Base-by-base conservation (phyloP, 1,140 invertebrate genomes). In the Solenopsis fugax region DNA sequence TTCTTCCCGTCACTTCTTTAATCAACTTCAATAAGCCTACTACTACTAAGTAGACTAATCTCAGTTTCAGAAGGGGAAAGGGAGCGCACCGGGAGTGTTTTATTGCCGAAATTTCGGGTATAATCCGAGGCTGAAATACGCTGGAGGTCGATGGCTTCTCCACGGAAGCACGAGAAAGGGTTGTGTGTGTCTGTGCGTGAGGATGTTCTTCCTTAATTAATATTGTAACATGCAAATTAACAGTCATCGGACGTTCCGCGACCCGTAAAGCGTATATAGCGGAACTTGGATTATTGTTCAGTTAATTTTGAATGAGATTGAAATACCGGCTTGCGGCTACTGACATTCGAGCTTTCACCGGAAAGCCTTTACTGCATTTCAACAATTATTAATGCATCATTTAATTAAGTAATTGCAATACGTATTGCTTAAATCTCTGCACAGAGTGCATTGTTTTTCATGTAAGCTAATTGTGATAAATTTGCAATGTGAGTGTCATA, bases 21-120 rank as follows among this genome's bases (percentile, higher is more conserved):
- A 90, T 89, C 90, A 87, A 87, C 75, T 91, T 91, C 87, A 88
- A 92, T 92, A 92, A 92, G 90, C 78, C 67, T 87, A 87, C 87
- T 88, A 54, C 72, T 41, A 41, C 54, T 81, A 88, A 90, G 60
- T 77, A 82, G 80, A 86, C 89, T 92, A 91, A 92, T 92, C 67
- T 67, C 41, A 80, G 12, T 60, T 72, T 73, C 52, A 34, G 45
- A 50, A 34, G 48, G 41, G n/a, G 54, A 56, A 21, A 2, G 0
- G n/a, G n/a, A 9, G 12, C 41, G 52, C 41, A 12, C 7, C 16
- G n/a, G 12, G 18, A 6, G 37, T 10, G 45, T 89, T 76, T 56
- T 48, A 85, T 76, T 88, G 54, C 24, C 37, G 6, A 86, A 78
- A 78, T 78, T 88, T 76, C 72, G 16, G 9, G 37, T 37, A 41